phyloP scores from a whole-genome alignment of 2,113 vertebrate genomes.

The Enhydra lutris region DNA sequence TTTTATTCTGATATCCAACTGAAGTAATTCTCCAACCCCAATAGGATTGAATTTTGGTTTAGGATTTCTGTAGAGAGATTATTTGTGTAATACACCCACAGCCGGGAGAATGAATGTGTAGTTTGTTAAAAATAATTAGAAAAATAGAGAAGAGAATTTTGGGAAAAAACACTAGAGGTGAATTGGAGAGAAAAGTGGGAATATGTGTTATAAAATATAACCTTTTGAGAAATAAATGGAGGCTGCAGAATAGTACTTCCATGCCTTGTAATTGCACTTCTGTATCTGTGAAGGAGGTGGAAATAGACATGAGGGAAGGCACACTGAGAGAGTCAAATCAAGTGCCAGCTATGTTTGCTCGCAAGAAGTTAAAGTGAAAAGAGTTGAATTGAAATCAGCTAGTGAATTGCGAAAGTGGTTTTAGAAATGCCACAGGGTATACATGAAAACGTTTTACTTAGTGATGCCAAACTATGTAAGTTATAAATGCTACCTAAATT shows the following conservation, averaged over 20 bases:
- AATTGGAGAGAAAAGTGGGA: neutral
- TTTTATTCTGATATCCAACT: slow-evolving; percentile 4
- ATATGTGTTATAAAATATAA: neutral
- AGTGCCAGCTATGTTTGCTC: neutral
- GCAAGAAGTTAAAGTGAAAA: neutral
- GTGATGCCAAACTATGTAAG: neutral
- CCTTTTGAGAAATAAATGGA: neutral
- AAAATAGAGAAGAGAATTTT: neutral
- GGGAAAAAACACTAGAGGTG: neutral
- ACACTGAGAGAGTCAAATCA: neutral
- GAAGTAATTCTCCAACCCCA: neutral
- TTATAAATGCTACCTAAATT: neutral
- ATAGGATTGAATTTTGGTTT: neutral
- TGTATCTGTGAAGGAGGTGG: neutral
- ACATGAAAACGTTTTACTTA: neutral
- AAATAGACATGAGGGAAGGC: neutral
- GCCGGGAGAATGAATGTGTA: neutral
- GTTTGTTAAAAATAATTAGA: neutral
- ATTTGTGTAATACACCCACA: neutral
- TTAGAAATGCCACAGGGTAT: neutral
- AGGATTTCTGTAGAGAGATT: neutral
- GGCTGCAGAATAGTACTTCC: neutral
- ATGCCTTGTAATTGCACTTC: neutral
- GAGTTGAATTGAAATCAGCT: neutral
- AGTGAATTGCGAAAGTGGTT: neutral